Evolutionary conservation across 1,140 invertebrate species (phyloP).

Genomic region (Stegodyphus dumicola): DNA sequence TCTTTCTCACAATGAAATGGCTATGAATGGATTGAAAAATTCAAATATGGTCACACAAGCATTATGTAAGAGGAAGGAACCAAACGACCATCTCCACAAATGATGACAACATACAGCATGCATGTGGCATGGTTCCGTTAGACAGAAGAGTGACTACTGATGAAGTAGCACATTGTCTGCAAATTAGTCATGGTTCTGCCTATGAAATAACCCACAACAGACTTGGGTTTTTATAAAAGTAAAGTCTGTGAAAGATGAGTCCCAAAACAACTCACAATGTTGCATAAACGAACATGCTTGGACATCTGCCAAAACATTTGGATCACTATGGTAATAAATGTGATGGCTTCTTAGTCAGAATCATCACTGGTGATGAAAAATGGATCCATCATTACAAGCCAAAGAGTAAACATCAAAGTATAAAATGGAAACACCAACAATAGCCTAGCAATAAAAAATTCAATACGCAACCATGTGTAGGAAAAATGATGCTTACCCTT

Average conservation of each 20-base stretch:
- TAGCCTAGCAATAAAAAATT: neutral
- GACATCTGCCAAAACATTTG: neutral
- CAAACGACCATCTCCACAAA: conserved; percentile 12
- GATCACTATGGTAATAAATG: neutral
- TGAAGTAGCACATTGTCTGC: neutral
- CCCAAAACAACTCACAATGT: neutral
- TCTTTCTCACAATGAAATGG: too few relatives aligned
- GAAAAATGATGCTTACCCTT: neutral
- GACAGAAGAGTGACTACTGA: neutral
- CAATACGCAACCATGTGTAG: neutral
- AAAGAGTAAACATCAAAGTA: conserved; percentile 4
- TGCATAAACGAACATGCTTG: neutral
- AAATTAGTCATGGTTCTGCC: conserved; percentile 12
- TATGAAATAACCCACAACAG: neutral
- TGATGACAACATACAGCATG: conserved; percentile 10
- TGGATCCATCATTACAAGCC: neutral
- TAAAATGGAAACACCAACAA: neutral
- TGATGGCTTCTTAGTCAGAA: neutral
- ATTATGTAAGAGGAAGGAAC: conserved; percentile 9
- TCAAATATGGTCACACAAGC: neutral
- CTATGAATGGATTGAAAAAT: too few relatives aligned
- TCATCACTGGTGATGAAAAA: neutral
- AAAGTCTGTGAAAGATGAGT: conserved; percentile 9
- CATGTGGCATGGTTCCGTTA: neutral
- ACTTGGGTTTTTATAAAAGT: neutral